These are phyloP conservation scores for Drosophila pseudotakahashii DNA, from an alignment of 2,888 invertebrate genomes.

Conservation along the genomic window DNA sequence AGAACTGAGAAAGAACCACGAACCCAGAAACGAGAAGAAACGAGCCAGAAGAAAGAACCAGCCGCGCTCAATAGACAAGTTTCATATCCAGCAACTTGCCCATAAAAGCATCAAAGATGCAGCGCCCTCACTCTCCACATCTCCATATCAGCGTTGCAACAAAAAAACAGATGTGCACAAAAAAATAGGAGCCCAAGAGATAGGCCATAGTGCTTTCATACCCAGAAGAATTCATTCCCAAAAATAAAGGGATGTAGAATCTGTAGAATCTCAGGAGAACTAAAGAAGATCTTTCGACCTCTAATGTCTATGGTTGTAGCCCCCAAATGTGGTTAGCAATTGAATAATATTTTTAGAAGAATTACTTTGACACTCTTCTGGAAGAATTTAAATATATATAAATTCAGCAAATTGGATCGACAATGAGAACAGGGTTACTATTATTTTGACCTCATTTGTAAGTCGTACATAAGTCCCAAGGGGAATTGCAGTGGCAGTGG, in stretches of 20 bases:
- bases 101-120: constrained; percentile 38
- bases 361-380: constrained; percentile 1
- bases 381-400: constrained; percentile 4
- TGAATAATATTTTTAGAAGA: neutral
- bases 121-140: neutral
- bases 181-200: constrained; percentile 14
- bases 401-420: constrained; percentile 9
- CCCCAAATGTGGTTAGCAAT: neutral
- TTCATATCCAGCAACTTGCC: constrained; percentile 46
- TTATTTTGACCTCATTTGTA: constrained; percentile 21
- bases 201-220: neutral
- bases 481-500: constrained; percentile 4
- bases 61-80: constrained; percentile 64
- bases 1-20: constrained; percentile 8
- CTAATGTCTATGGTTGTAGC: neutral
- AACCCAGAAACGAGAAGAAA: constrained; percentile 38
- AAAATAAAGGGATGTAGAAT: neutral
- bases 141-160: neutral
- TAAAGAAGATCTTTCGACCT: neutral
- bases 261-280: neutral
- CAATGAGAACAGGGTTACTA: constrained; percentile 15
- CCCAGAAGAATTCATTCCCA: neutral
- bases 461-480: neutral
- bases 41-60: constrained; percentile 49
- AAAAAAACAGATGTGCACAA: constrained; percentile 25